phyloP scores from a whole-genome alignment of 2,797 vertebrate species.

The Tangara arthus region DNA sequence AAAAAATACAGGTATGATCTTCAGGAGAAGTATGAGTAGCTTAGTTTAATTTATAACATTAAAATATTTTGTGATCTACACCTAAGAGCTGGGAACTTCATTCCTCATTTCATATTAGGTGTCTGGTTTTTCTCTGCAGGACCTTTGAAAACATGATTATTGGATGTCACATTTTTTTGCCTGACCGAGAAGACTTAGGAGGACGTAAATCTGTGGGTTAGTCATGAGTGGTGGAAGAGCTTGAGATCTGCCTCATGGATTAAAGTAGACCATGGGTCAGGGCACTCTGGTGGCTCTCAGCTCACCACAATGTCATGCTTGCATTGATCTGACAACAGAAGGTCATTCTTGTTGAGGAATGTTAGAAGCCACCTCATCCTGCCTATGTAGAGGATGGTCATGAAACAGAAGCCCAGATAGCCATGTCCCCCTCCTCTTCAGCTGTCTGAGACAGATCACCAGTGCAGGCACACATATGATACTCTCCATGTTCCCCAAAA shows the following conservation, averaged over 20 bases:
- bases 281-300: fast-evolving
- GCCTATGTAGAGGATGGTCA: fast-evolving
- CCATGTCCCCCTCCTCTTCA: fast-evolving
- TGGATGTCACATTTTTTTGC: not conserved
- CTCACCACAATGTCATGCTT: fast-evolving
- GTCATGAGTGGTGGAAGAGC: not conserved
- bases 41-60: not conserved
- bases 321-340: not conserved
- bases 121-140: not conserved
- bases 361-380: not conserved
- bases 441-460: not conserved
- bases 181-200: not conserved
- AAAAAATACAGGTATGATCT: not conserved
- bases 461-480: fast-evolving
- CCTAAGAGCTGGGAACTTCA: not conserved
- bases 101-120: not conserved
- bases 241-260: not conserved
- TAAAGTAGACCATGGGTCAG: not conserved
- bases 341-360: not conserved
- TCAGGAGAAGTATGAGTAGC: not conserved
- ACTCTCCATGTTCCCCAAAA: not conserved
- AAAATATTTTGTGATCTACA: not conserved
- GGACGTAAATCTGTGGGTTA: fast-evolving
- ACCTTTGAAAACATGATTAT: not conserved
- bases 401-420: not conserved